phyloP scores from a whole-genome alignment of 2,797 vertebrate species.

The Hippopotamyrus pictus region DNA sequence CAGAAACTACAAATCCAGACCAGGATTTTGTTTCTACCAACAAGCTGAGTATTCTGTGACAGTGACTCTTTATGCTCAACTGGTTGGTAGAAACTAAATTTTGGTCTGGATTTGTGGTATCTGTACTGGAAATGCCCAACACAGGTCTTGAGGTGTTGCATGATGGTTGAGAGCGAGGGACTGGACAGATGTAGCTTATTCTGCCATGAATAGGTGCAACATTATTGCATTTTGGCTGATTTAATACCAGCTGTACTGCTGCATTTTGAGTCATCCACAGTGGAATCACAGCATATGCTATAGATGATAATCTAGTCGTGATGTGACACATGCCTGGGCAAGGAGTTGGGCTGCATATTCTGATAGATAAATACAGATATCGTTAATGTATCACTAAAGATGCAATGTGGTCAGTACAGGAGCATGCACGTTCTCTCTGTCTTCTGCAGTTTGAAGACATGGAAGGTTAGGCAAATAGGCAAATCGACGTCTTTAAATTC shows the following conservation, averaged over 20 bases:
- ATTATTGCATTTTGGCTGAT: not conserved
- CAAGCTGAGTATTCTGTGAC: not conserved
- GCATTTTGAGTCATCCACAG: not conserved
- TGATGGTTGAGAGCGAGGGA: not conserved
- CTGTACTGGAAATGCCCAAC: not conserved
- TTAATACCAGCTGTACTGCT: not conserved
- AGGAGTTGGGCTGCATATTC: not conserved
- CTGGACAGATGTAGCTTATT: not conserved
- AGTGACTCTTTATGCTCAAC: not conserved
- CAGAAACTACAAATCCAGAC: not conserved
- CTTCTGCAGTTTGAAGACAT: not conserved
- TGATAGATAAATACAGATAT: not conserved
- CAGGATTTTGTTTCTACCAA: not conserved
- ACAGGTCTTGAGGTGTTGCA: not conserved
- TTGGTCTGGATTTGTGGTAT: not conserved
- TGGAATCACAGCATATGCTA: not conserved
- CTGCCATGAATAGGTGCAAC: not conserved
- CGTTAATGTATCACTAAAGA: not conserved
- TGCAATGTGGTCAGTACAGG: not conserved
- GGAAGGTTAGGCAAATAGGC: not conserved
- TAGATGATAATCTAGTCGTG: not conserved
- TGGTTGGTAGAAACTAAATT: not conserved
- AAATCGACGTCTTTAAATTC: not conserved
- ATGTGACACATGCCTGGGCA: not conserved
- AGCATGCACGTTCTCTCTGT: not conserved